Percentiles rank a stretch among this genome's conserved stretches.
Evolutionary conservation across 2,113 vertebrate species (phyloP).

Genomic region (Jacana jacana): DNA sequence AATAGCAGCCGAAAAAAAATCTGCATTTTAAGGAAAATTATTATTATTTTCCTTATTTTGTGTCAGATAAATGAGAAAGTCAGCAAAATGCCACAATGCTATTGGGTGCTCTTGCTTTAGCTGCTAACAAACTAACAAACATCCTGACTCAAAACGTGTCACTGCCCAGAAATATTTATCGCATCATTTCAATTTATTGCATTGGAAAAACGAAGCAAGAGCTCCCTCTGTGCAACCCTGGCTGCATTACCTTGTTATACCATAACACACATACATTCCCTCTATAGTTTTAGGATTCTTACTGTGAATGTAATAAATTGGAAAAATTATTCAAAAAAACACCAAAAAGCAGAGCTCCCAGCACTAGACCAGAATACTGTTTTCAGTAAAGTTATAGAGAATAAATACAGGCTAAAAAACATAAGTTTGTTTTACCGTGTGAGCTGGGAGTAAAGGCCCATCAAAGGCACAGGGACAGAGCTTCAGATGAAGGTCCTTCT

Average conservation of each 20-base stretch:
- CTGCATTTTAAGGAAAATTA: neutral
- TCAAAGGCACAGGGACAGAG: neutral
- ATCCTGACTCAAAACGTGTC: neutral
- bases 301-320: neutral
- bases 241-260: neutral
- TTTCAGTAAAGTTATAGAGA: neutral
- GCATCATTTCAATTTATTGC: neutral
- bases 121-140: neutral
- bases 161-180: neutral
- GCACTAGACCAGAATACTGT: neutral
- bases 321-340: neutral
- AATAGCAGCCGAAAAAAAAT: neutral
- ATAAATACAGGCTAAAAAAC: neutral
- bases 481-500: neutral
- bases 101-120: neutral
- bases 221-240: slow-evolving; percentile 60
- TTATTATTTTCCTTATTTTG: too few species aligned
- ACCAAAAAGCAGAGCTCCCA: neutral
- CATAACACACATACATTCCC: neutral
- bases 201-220: slow-evolving; percentile 59
- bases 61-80: neutral
- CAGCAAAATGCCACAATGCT: neutral
- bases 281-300: neutral
- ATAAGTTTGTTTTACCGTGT: neutral
- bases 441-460: neutral